A percentile compares a stretch with the other conserved stretches of the same genome.
Conservation (phyloP, 1,140 invertebrate species). For the Drosophila punjabiensis region DNA sequence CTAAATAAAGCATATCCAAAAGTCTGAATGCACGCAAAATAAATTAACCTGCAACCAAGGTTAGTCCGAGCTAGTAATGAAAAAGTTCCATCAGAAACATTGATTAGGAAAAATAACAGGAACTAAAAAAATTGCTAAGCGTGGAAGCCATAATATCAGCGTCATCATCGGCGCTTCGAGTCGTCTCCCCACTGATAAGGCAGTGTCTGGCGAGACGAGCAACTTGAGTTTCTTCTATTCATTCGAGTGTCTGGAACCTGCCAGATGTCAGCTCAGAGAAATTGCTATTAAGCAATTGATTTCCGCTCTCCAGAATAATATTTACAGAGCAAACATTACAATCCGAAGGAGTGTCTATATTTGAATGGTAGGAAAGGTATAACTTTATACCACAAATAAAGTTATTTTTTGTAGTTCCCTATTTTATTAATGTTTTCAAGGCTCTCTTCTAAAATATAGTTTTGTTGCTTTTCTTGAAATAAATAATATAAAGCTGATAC, state of each 20-base stretch:
- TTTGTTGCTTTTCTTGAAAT: not conserved
- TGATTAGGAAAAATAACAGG: constrained; percentile 24
- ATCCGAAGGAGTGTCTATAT: constrained; percentile 7
- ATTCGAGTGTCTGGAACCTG: constrained; percentile 47
- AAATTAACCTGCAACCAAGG: too few species aligned
- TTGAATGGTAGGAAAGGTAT: not conserved
- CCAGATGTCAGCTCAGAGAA: constrained; percentile 24
- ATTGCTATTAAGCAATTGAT: constrained; percentile 49
- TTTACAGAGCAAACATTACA: constrained; percentile 47
- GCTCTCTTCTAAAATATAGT: not conserved
- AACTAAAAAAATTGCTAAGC: constrained; percentile 5
- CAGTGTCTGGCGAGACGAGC: constrained; percentile 8
- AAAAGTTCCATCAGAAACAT: constrained; percentile 36
- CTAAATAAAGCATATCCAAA: not conserved
- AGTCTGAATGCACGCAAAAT: not conserved
- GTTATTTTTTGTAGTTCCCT: too few species aligned
- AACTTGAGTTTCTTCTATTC: constrained; percentile 23
- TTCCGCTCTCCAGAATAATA: constrained; percentile 22
- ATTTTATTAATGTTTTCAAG: not conserved
- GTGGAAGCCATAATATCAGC: constrained; percentile 49
- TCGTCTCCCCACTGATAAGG: constrained; percentile 54
- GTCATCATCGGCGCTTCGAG: constrained; percentile 31
- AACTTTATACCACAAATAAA: too few species aligned
- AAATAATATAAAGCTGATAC: not conserved
- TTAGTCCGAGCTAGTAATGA: constrained; percentile 5